phyloP scores from a whole-genome alignment of 2,797 vertebrate genomes.

The Capromys pilorides region DNA sequence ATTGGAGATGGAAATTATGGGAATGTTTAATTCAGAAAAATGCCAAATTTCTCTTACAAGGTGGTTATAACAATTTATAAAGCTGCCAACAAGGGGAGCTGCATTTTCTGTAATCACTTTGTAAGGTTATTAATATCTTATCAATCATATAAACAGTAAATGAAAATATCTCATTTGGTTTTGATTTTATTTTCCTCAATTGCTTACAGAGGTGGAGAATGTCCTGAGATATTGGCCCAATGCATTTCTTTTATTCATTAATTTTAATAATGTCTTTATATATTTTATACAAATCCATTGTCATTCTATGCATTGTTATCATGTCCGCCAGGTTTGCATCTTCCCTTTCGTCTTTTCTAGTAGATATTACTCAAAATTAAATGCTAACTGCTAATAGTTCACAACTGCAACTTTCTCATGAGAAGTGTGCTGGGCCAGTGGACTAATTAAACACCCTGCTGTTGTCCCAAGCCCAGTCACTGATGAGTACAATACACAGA shows the following conservation, averaged over 20 bases:
- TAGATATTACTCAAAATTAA: background rate
- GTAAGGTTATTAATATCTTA: background rate
- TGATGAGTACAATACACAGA: background rate
- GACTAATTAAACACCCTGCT: background rate
- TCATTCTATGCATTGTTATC: background rate
- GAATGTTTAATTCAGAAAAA: background rate
- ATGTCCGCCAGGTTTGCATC: background rate
- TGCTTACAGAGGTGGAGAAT: background rate
- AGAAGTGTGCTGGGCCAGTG: background rate
- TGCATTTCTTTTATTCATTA: conserved; percentile 23
- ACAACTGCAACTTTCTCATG: background rate
- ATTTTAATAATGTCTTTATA: too few relatives aligned
- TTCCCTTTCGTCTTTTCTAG: background rate
- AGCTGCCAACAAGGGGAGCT: background rate
- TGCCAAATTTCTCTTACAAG: conserved; percentile 27
- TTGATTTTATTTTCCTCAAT: background rate
- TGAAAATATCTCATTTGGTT: background rate
- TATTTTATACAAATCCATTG: background rate
- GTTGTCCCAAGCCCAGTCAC: background rate
- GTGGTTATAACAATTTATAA: conserved; percentile 13
- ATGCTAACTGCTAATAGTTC: background rate
- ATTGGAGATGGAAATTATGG: conserved; percentile 2
- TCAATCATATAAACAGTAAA: background rate
- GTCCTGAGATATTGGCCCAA: background rate
- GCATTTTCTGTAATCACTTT: conserved; percentile 12